Evolutionary conservation across 1,140 invertebrate species (phyloP), one percentile per base, ranked within the genome.

Genomic region (Rhynchophorus ferrugineus): DNA sequence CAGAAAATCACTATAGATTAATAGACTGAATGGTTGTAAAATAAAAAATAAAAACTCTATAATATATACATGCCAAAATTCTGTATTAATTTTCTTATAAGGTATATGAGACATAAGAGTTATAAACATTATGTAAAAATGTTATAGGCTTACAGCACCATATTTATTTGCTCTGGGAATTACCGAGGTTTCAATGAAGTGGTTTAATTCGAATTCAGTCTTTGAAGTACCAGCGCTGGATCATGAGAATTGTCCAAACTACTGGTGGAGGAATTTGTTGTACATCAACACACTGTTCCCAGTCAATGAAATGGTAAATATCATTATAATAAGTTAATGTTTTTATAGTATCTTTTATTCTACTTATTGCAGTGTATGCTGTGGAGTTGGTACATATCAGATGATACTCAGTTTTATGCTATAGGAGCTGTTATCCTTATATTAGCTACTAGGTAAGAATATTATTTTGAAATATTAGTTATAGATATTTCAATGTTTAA

Each of bases 371-470:
- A 90, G 87, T 90, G 87, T 61, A 89, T 89, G 86, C 63, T 89
- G 18, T 90, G 87, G 87, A 89, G 86, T 73, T 90, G 87, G 87
- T 89, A 90, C 61, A 68, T 90, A n/a, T 85, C 87, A 0, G 86
- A 89, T 57, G 87, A 90, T 61, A 88, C 86, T 0, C 87, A 90
- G 63, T 89, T 89, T 69, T 90, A 89, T 61, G 77, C 87, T 16
- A 76, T 90, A 19, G 86, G 86, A 21, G 83, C 83, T 1, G 78
- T 89, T 5, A 80, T 89, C 8, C 70, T 90, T 1, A 85, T 90
- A 39, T 61, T 89, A 34, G 85, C 84, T 2, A 79, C 74, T 54
- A 73, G 61, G 65, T 68, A 61, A 60, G 33, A 34, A 21, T 48
- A 33, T 33, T 7, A 33, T n/a, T 6, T 38, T 16, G 6, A 8